These are phyloP conservation scores for Harlomillsia oculata DNA, from an alignment of 1,140 invertebrate species.

Conservation along the genomic window DNA sequence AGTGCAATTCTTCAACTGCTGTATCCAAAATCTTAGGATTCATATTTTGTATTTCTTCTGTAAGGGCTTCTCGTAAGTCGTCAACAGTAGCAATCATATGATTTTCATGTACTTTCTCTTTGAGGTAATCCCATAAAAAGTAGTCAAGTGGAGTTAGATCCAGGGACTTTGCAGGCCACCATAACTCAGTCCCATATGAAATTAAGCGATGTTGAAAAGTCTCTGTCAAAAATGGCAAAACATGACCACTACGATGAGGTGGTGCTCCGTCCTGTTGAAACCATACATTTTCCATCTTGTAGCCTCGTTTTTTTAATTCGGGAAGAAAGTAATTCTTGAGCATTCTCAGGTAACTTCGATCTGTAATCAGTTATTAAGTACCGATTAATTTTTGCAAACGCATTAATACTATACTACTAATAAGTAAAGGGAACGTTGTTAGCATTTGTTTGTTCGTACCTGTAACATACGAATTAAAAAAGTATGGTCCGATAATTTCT, in stretches of 20 bases:
- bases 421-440: neutral
- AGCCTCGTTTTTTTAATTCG: slow-evolving; percentile 12
- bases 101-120: slow-evolving; percentile 1
- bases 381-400: neutral
- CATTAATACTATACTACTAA: neutral
- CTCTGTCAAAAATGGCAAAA: slow-evolving; percentile 13
- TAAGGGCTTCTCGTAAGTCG: slow-evolving; percentile 7
- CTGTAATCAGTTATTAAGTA: neutral
- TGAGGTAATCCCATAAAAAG: slow-evolving; percentile 32
- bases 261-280: slow-evolving; percentile 33
- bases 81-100: neutral
- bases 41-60: slow-evolving; percentile 7
- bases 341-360: slow-evolving; percentile 27
- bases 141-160: slow-evolving; percentile 34
- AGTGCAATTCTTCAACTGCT: slow-evolving; percentile 9
- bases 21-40: slow-evolving; percentile 1
- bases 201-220: slow-evolving; percentile 21
- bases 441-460: slow-evolving; percentile 3
- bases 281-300: slow-evolving; percentile 10
- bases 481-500: slow-evolving; percentile 31
- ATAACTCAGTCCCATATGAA: slow-evolving; percentile 9
- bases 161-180: slow-evolving; percentile 29
- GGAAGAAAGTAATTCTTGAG: slow-evolving; percentile 22
- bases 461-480: slow-evolving; percentile 34
- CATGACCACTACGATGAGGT: slow-evolving; percentile 8